These are phyloP conservation scores for Podabrus alpinus DNA, from an alignment of 2,888 invertebrate genomes.

Conservation along the genomic window DNA sequence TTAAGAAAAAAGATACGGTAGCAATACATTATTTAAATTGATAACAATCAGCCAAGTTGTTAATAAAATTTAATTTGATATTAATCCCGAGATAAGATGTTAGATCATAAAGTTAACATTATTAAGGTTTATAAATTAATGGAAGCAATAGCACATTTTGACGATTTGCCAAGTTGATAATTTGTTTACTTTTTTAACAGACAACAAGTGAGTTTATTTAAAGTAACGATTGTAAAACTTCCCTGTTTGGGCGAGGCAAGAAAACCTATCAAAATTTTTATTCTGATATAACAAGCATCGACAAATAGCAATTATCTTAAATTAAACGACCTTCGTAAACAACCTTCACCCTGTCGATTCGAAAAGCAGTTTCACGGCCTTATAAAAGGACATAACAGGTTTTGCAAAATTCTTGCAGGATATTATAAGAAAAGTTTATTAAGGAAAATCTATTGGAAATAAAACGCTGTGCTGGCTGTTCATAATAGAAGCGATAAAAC, in stretches of 20 bases:
- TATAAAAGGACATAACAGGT: constrained; percentile 13
- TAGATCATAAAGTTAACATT: neutral
- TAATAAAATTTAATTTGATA: neutral
- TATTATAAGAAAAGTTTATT: neutral
- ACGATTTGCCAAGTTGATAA: constrained; percentile 1
- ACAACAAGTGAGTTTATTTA: neutral
- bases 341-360: constrained; percentile 36
- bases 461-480: too few species aligned
- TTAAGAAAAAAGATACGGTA: neutral
- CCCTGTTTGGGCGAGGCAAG: neutral
- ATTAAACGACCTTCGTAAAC: constrained; percentile 25
- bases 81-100: neutral
- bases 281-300: constrained; percentile 7
- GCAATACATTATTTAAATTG: neutral
- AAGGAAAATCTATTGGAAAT: neutral
- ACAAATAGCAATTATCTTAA: constrained; percentile 32
- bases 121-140: neutral
- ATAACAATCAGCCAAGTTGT: neutral
- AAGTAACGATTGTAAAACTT: neutral
- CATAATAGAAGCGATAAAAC: neutral
- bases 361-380: constrained; percentile 30
- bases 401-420: neutral
- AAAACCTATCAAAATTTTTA: neutral
- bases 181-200: neutral
- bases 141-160: neutral